A percentile compares a stretch with the other conserved stretches of the same genome.
Conservation (phyloP, 2,113 vertebrate species). For the Pluvianellus socialis region DNA sequence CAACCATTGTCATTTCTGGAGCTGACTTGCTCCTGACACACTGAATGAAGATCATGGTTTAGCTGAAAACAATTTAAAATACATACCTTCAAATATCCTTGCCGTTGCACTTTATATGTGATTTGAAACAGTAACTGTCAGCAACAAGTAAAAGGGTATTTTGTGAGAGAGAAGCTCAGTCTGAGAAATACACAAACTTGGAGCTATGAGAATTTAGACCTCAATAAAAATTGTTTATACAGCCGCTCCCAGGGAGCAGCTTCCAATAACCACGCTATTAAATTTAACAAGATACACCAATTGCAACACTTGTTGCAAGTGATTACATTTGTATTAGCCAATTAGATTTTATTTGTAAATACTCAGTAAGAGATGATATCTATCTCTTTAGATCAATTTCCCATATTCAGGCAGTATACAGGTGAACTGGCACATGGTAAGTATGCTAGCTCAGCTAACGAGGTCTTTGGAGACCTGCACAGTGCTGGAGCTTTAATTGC, state of each 20-base stretch:
- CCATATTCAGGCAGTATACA: background rate
- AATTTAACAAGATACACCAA: background rate
- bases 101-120: background rate
- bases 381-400: background rate
- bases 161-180: background rate
- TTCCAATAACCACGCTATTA: background rate
- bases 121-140: background rate
- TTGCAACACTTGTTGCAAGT: background rate
- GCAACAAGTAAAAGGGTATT: background rate
- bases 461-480: background rate
- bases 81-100: background rate
- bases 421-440: background rate
- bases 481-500: background rate
- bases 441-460: background rate
- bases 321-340: slow-evolving; percentile 21
- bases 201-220: background rate
- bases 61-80: background rate
- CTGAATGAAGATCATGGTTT: background rate
- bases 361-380: background rate
- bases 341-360: background rate
- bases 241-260: background rate
- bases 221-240: slow-evolving; percentile 40
- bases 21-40: background rate
- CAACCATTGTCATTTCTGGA: background rate
- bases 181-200: background rate